Percentiles rank a stretch among this genome's conserved stretches.
These are phyloP conservation scores for Alethe castanea DNA, from an alignment of 2,113 vertebrate species.

Conservation along the genomic window DNA sequence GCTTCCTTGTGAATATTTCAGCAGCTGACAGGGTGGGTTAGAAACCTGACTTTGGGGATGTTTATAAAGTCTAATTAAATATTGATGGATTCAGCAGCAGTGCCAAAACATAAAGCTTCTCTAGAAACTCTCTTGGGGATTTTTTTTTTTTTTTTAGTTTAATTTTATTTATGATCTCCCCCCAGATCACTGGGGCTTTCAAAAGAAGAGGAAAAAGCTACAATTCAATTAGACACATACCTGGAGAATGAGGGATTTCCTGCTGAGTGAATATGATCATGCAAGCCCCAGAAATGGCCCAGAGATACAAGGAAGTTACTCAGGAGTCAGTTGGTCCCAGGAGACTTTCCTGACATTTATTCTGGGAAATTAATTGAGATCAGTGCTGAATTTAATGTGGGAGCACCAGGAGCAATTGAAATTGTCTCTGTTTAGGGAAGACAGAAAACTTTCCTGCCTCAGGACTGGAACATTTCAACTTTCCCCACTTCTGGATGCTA, in stretches of 20 bases:
- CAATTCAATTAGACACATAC: background rate
- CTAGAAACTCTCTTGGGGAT: background rate
- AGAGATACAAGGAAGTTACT: background rate
- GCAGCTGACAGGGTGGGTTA: background rate
- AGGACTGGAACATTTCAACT: background rate
- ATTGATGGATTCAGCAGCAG: conserved; percentile 17
- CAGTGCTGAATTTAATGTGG: background rate
- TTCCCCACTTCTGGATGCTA: background rate
- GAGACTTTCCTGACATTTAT: conserved; percentile 22
- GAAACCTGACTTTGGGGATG: background rate
- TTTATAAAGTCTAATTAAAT: conserved; percentile 37
- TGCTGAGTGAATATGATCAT: conserved; percentile 10
- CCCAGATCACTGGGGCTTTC: background rate
- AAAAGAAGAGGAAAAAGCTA: background rate
- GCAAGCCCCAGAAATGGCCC: background rate
- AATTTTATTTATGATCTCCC: background rate
- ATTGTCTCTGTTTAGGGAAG: background rate
- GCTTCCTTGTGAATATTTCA: conserved; percentile 44
- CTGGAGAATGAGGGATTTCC: conserved; percentile 12
- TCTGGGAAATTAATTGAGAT: background rate
- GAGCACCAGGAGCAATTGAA: background rate
- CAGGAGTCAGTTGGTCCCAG: background rate
- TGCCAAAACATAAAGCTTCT: background rate
- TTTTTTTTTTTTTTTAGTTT: background rate
- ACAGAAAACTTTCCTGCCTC: background rate